phyloP scores from a whole-genome alignment of 2,113 vertebrate species.

The Gasterosteus aculeatus region DNA sequence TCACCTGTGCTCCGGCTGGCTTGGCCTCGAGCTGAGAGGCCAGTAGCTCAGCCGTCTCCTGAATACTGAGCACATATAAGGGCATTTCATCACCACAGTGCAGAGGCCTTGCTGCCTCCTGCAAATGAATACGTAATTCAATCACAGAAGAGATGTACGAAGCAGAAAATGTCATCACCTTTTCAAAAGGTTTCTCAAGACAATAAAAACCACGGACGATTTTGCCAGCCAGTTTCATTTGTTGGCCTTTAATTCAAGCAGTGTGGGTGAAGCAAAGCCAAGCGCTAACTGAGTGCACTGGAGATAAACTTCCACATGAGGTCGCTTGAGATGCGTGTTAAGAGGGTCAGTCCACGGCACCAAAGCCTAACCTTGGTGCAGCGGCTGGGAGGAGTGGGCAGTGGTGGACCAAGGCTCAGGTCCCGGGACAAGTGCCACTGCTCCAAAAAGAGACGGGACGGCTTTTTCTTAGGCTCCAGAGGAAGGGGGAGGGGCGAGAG shows the following conservation, averaged over 20 bases:
- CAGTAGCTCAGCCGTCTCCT: constrained; percentile 81
- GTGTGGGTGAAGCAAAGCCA: constrained; percentile 19
- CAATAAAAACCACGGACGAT: constrained; percentile 1
- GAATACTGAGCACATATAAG: constrained; percentile 78
- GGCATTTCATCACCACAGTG: constrained; percentile 72
- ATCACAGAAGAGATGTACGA: constrained; percentile 18
- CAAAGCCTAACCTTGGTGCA: constrained; percentile 85
- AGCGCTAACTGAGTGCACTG: constrained; percentile 10
- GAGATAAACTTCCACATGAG: not conserved
- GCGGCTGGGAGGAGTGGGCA: constrained; percentile 82
- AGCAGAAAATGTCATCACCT: not conserved
- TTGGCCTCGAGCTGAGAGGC: constrained; percentile 80
- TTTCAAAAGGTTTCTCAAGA: not conserved
- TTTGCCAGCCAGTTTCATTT: constrained; percentile 19
- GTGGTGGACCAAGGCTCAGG: constrained; percentile 78
- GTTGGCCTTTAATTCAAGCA: constrained; percentile 38
- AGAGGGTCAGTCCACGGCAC: constrained; percentile 19
- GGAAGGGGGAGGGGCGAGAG: constrained; percentile 41
- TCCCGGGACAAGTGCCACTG: constrained; percentile 87
- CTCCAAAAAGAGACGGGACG: constrained; percentile 90
- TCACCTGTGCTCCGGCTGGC: constrained; percentile 80
- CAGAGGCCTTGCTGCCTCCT: constrained; percentile 74
- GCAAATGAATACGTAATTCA: constrained; percentile 63
- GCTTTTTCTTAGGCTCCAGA: constrained; percentile 88
- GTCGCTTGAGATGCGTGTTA: constrained; percentile 16